phyloP scores from a whole-genome alignment of 2,113 vertebrate species.

The Lethenteron reissneri region DNA sequence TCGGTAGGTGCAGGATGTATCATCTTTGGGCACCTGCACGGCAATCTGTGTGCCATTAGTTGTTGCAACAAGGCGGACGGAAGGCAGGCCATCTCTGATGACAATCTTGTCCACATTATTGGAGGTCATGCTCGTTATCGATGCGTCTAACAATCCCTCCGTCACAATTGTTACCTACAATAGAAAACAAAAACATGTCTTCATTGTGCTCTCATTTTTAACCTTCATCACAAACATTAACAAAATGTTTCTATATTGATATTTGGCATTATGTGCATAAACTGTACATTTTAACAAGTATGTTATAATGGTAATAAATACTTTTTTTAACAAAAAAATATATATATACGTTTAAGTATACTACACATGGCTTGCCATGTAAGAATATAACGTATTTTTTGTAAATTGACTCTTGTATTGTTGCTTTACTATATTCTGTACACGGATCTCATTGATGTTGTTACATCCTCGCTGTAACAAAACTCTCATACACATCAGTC shows the following conservation, averaged over 20 bases:
- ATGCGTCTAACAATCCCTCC: constrained; percentile 29
- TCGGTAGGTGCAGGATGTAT: neutral
- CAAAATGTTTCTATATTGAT: no score
- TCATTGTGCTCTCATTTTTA: constrained; percentile 7
- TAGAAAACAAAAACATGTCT: constrained; percentile 10
- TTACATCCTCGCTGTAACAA: constrained; percentile 14
- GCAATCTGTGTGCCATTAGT: constrained; percentile 97
- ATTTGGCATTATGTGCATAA: no score
- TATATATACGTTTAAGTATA: neutral
- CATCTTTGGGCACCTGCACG: constrained; percentile 46
- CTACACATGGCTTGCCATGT: neutral
- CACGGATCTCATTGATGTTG: neutral
- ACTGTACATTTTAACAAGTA: no score
- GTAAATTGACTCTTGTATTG: neutral
- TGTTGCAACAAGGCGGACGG: constrained; percentile 78
- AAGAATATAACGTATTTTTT: neutral
- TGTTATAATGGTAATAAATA: neutral
- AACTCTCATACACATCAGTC: neutral
- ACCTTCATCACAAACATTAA: no score
- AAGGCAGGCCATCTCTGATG: constrained; percentile 53
- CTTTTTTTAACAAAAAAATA: neutral
- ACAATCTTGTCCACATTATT: constrained; percentile 61
- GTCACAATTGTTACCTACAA: constrained; percentile 86
- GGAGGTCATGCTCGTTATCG: constrained; percentile 17
- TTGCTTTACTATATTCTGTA: neutral